Evolutionary conservation across 1,140 invertebrate species (phyloP).

Genomic region (Drepana arcuata): DNA sequence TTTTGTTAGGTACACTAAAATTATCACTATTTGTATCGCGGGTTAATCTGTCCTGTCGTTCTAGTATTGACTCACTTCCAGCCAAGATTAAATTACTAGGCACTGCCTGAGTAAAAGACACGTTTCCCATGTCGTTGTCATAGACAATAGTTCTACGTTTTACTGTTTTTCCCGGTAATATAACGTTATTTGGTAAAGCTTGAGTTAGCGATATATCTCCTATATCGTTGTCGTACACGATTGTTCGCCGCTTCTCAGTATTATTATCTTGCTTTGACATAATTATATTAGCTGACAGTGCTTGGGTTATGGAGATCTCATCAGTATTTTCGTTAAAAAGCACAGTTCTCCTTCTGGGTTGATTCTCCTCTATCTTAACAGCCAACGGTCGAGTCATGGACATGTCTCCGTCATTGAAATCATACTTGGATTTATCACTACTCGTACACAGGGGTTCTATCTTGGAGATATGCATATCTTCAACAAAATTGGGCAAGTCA

Average conservation of each 20-base stretch:
- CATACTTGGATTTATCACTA: not conserved
- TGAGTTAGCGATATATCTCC: constrained; percentile 10
- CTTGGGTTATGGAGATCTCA: constrained; percentile 35
- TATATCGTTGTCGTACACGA: constrained; percentile 9
- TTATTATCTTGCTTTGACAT: too few species aligned
- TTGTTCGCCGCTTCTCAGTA: constrained; percentile 7
- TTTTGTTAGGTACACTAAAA: constrained; percentile 21
- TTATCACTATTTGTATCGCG: constrained; percentile 11
- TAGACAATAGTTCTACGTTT: constrained; percentile 8
- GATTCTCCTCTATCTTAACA: constrained; percentile 4
- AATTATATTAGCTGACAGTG: constrained; percentile 21
- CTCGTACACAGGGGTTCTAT: not conserved
- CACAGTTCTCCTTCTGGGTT: constrained; percentile 16
- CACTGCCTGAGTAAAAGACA: constrained; percentile 12
- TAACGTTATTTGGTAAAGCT: constrained; percentile 4
- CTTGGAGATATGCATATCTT: constrained; percentile 7
- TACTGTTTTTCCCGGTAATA: constrained; percentile 1
- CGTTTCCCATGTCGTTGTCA: constrained; percentile 8
- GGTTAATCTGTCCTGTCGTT: constrained; percentile 14
- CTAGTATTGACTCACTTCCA: too few species aligned
- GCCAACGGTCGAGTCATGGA: constrained; percentile 22
- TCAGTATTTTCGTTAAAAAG: constrained; percentile 17
- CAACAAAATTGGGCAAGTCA: constrained; percentile 41
- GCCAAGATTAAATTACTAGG: too few species aligned
- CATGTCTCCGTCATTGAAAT: not conserved